A percentile compares a stretch with the other conserved stretches of the same genome.
Conservation (phyloP, 2,113 vertebrate species). For the Tragulus kanchil region DNA sequence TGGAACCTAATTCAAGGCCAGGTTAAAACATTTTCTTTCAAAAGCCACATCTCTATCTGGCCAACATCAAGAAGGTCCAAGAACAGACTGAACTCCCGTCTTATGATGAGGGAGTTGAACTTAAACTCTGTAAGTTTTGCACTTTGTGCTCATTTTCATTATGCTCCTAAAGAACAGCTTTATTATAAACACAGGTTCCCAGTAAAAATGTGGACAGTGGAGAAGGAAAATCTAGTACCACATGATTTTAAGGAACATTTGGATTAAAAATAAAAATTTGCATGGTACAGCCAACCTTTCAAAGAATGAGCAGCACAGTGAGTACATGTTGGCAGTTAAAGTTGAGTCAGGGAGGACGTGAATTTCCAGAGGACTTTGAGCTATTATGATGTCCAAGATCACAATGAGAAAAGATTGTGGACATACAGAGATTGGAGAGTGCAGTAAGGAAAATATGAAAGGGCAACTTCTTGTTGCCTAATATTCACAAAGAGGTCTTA, state of each 20-base stretch:
- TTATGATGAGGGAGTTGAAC: neutral
- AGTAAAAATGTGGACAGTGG: neutral
- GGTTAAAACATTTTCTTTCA: neutral
- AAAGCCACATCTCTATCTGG: neutral
- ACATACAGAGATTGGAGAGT: neutral
- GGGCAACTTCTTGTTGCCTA: neutral
- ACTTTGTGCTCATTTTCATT: neutral
- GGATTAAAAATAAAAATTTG: slow-evolving; percentile 18
- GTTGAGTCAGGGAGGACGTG: neutral
- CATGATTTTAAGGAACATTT: slow-evolving; percentile 36
- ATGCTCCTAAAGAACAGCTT: neutral
- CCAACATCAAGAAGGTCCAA: neutral
- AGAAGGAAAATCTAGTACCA: slow-evolving; percentile 46
- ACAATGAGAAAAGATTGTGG: neutral
- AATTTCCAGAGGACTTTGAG: neutral
- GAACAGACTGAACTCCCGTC: neutral
- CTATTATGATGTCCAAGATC: neutral
- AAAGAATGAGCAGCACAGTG: slow-evolving; percentile 10
- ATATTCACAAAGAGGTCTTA: neutral
- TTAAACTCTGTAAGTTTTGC: neutral
- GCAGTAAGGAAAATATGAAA: neutral
- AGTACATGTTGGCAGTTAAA: neutral
- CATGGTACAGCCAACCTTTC: neutral
- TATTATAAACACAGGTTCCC: neutral
- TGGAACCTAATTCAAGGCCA: neutral